phyloP scores from a whole-genome alignment of 2,888 invertebrate genomes.

The Lypha dubia region DNA sequence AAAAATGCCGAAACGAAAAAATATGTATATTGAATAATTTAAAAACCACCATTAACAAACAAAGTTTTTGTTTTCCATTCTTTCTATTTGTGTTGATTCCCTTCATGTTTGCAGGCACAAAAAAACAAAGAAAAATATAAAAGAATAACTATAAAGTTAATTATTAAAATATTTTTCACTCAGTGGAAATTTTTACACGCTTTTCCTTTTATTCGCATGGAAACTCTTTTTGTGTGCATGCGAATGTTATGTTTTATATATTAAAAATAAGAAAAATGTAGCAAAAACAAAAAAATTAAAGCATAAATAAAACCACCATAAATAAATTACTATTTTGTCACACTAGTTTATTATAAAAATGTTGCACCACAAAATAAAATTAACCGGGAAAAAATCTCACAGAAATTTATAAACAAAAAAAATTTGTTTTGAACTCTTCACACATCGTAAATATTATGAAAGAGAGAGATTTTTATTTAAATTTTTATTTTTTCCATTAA shows the following conservation, averaged over 20 bases:
- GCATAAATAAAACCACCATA: constrained; percentile 49
- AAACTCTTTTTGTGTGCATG: neutral
- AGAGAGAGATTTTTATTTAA: neutral
- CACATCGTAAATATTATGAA: neutral
- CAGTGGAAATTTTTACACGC: neutral
- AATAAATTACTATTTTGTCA: constrained; percentile 51
- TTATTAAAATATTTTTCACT: constrained; percentile 48
- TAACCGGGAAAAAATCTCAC: neutral
- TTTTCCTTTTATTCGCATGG: neutral
- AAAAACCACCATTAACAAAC: neutral
- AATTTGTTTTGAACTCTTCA: constrained; percentile 1
- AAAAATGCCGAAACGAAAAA: too few relatives aligned
- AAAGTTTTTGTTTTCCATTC: neutral
- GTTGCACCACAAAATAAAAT: constrained; percentile 19
- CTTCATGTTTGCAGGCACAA: neutral
- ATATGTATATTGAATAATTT: neutral
- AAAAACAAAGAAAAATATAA: too few relatives aligned
- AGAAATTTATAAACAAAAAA: neutral
- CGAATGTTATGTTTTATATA: neutral
- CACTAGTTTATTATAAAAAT: constrained; percentile 24
- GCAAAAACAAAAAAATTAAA: neutral
- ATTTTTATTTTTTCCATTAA: neutral
- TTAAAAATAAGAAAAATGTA: neutral
- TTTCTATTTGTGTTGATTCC: neutral
- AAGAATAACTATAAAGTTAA: constrained; percentile 15